A percentile compares a stretch with the other conserved stretches of the same genome.
Evolutionary conservation across 2,888 invertebrate species (phyloP).

Genomic region (Pristionchus maxplancki): DNA sequence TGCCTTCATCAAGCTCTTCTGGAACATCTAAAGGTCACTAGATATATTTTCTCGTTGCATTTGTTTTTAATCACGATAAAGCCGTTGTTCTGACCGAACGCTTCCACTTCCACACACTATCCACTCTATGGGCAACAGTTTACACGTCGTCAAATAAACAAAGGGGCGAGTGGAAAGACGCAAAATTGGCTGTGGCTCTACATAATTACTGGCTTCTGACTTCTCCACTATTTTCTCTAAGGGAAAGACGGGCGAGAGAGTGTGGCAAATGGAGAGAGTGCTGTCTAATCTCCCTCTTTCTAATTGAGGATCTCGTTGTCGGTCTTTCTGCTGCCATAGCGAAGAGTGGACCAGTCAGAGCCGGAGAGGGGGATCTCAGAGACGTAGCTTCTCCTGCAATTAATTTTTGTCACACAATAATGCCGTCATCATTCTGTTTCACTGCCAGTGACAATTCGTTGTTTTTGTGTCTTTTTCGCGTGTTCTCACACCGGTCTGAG

Average conservation of each 20-base stretch:
- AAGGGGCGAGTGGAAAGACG: neutral
- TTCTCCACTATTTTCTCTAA: neutral
- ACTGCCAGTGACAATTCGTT: too few species aligned
- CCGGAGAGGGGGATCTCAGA: neutral
- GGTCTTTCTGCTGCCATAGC: neutral
- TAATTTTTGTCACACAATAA: neutral
- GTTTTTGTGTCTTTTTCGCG: too few species aligned
- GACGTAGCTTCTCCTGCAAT: neutral
- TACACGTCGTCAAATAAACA: neutral
- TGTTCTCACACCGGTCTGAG: too few species aligned
- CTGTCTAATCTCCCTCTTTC: too few species aligned
- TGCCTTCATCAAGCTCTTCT: too few species aligned
- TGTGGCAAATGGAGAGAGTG: neutral
- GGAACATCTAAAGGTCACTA: too few species aligned
- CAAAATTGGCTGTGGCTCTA: neutral
- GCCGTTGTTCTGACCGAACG: neutral
- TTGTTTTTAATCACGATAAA: too few species aligned
- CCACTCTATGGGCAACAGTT: neutral
- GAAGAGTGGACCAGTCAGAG: constrained; percentile 32
- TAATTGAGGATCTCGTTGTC: constrained; percentile 28
- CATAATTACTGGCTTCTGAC: constrained; percentile 6
- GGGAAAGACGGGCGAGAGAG: constrained; percentile 20
- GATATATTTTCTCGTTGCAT: too few species aligned
- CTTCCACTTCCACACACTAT: neutral
- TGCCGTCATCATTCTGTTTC: too few species aligned